phyloP scores from a whole-genome alignment of 2,888 invertebrate genomes.

The Lochmaea capreae region DNA sequence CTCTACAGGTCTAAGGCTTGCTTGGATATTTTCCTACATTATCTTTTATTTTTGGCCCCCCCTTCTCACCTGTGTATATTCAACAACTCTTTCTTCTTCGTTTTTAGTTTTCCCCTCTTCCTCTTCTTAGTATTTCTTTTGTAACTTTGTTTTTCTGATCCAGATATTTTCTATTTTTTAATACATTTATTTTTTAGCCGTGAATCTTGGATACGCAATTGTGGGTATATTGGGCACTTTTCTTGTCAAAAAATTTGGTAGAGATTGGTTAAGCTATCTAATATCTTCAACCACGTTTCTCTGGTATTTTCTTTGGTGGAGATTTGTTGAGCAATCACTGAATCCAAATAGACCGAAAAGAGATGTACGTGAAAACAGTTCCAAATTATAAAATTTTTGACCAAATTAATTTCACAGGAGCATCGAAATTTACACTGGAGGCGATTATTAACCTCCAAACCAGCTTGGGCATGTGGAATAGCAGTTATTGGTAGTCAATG shows the following conservation, averaged over 20 bases:
- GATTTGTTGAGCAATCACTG: conserved; percentile 69
- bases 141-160: no score
- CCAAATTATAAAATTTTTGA: background rate
- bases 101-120: no score
- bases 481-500: conserved; percentile 72
- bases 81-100: no score
- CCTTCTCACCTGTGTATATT: no score
- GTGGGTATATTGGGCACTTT: conserved; percentile 69
- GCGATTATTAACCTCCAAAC: conserved; percentile 68
- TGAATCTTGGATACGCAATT: conserved; percentile 70
- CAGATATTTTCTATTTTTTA: no score
- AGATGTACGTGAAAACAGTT: conserved; percentile 57
- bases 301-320: conserved; percentile 71
- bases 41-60: background rate
- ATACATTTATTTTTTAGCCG: conserved; percentile 61
- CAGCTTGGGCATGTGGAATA: conserved; percentile 71
- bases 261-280: conserved; percentile 69
- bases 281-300: conserved; percentile 66
- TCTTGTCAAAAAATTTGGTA: conserved; percentile 67
- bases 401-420: conserved; percentile 55
- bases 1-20: background rate
- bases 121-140: no score
- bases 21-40: background rate
- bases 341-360: conserved; percentile 64
- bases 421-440: conserved; percentile 68